These are phyloP conservation scores for Chionodraco myersi DNA, from an alignment of 2,113 vertebrate species.

Conservation along the genomic window DNA sequence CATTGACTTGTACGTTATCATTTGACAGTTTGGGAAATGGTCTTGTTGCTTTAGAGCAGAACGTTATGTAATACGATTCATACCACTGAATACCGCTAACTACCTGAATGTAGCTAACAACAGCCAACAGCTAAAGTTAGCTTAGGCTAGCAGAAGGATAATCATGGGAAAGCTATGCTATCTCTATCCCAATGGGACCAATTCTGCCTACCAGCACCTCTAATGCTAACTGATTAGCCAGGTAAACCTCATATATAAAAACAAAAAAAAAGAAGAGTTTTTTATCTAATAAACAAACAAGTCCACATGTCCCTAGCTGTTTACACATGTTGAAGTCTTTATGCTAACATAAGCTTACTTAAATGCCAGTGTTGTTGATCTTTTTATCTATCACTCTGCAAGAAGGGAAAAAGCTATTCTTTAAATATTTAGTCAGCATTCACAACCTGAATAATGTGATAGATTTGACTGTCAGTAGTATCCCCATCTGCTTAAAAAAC, in stretches of 20 bases:
- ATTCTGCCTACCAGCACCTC: neutral
- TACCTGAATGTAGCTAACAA: neutral
- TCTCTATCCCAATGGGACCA: neutral
- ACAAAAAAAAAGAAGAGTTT: too few relatives aligned
- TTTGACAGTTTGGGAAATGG: neutral
- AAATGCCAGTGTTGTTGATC: neutral
- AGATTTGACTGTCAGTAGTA: neutral
- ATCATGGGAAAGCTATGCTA: neutral
- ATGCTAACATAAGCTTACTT: neutral
- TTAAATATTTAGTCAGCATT: neutral
- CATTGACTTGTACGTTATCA: neutral
- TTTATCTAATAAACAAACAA: neutral
- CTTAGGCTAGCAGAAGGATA: neutral
- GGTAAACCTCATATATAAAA: too few relatives aligned
- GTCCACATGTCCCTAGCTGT: neutral
- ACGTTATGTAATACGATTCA: neutral
- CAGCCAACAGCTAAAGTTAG: neutral
- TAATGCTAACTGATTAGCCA: neutral
- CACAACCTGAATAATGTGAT: neutral
- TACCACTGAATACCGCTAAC: neutral
- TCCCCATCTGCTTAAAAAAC: neutral
- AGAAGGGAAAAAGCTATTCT: neutral
- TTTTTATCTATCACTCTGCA: neutral
- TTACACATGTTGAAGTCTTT: neutral
- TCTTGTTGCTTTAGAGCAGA: neutral